Evolutionary conservation across 1,140 invertebrate genomes (phyloP).

Genomic region (Oscheius sp.): DNA sequence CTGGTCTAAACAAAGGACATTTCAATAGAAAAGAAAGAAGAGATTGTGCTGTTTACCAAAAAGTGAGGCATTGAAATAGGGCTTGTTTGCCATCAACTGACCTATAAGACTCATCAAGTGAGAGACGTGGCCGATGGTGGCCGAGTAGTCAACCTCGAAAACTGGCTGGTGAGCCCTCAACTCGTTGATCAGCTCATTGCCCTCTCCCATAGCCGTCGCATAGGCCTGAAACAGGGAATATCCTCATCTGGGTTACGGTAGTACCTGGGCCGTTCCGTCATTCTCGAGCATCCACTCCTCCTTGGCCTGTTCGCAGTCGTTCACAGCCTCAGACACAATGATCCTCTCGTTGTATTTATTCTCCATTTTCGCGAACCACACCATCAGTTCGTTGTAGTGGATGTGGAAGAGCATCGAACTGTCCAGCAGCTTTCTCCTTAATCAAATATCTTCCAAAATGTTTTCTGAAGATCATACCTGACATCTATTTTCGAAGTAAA

Average conservation of each 20-base stretch:
- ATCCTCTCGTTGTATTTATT: constrained; percentile 12
- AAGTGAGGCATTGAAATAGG: neutral
- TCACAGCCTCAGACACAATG: neutral
- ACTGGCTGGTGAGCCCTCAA: constrained; percentile 36
- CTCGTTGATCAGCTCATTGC: constrained; percentile 40
- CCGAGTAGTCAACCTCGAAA: constrained; percentile 44
- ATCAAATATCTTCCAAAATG: constrained; percentile 46
- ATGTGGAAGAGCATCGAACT: constrained; percentile 91
- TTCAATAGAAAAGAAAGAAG: too few species aligned
- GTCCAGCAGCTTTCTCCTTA: constrained; percentile 81
- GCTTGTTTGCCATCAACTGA: neutral
- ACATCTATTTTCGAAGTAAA: neutral
- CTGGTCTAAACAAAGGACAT: constrained; percentile 45
- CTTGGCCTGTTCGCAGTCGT: constrained; percentile 49
- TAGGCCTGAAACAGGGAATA: constrained; percentile 45
- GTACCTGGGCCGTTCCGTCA: constrained; percentile 46
- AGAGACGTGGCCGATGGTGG: constrained; percentile 41
- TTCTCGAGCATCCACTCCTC: constrained; percentile 48
- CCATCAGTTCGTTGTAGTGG: constrained; percentile 83
- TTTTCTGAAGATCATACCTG: constrained; percentile 19
- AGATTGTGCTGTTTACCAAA: neutral
- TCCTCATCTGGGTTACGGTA: neutral
- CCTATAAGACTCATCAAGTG: constrained; percentile 41
- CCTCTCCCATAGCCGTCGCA: constrained; percentile 48
- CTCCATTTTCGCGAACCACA: constrained; percentile 14